Evolutionary conservation across 2,888 invertebrate species (phyloP), one percentile per base, ranked within the genome.

Genomic region (Alcis repandata): DNA sequence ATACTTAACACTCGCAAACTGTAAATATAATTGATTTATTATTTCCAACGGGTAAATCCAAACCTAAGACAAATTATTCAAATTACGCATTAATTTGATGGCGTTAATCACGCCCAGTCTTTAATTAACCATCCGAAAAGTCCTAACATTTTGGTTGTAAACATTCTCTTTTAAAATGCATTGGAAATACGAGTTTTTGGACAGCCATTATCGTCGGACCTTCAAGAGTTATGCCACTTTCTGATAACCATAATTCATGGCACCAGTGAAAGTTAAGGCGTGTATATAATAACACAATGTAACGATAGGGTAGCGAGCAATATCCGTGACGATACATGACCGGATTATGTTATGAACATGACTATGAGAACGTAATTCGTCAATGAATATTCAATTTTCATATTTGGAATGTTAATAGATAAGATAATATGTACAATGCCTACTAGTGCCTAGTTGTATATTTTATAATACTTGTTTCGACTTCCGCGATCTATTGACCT

Each of bases 241-340:
- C 72, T 68, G 71, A 73, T 71, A 69, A 60, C 69, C 71, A 71
- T 73, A 73, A 73, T 69, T 76, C 78, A 84, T 82, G 78, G 78
- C 74, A 66, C 59, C 32, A 82, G 85, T 84, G 85, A 86, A 86
- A 86, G 85, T 66, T 22, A 22, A 61, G 60, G 60, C 81, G 67
- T 65, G 70, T 74, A 77, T 66, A 75, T 75, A 74, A 78, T 74
- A 79, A 77, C 73, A 78, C 72, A 76, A 76, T 78, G 80, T 69
- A 67, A 82, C 79, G 74, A 84, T 82, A 78, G 79, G 73, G 70
- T 75, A 75, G 57, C 79, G 79, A 77, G 86, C 86, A 86, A 90
- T 81, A 85, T 89, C 86, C 87, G 85, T 79, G 77, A 85, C 82
- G 71, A 71, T 68, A 75, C 76, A 72, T 79, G 75, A 73, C 67